Conservation (phyloP, 2,888 invertebrate species). For the Byasa hedistus region DNA sequence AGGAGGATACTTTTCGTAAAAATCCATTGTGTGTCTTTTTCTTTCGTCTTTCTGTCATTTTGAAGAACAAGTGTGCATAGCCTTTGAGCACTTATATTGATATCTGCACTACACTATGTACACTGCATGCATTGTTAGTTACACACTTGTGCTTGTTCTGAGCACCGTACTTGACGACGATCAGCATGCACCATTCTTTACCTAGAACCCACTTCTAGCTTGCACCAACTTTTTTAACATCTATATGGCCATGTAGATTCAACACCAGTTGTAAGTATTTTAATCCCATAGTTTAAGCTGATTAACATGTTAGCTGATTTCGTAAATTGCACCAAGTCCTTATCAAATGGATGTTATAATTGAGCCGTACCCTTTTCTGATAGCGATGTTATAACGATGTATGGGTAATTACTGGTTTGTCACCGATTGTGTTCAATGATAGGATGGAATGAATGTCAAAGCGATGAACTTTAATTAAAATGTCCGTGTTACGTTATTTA, state of each 20-base stretch:
- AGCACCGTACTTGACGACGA: constrained; percentile 68
- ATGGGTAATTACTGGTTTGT: constrained; percentile 71
- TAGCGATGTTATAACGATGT: constrained; percentile 72
- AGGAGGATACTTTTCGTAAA: constrained; percentile 92
- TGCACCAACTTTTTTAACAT: constrained; percentile 72
- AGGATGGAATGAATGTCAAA: constrained; percentile 79
- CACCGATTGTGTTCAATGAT: constrained; percentile 71
- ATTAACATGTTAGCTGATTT: constrained; percentile 70
- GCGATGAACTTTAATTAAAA: constrained; percentile 79
- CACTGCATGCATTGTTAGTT: constrained; percentile 80
- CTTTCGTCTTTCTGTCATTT: constrained; percentile 80
- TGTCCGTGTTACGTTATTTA: constrained; percentile 77
- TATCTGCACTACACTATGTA: constrained; percentile 74
- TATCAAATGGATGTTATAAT: constrained; percentile 67
- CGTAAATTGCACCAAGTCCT: constrained; percentile 62
- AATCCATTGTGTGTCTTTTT: constrained; percentile 84
- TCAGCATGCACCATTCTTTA: constrained; percentile 78
- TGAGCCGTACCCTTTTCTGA: constrained; percentile 74
- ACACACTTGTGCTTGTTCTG: constrained; percentile 75
- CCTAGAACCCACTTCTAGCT: constrained; percentile 78
- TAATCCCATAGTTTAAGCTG: constrained; percentile 62
- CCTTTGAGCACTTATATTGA: constrained; percentile 58
- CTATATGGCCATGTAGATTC: constrained; percentile 52
- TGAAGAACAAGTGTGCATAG: constrained; percentile 70
- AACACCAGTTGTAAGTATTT: constrained; percentile 45